Evolutionary conservation across 2,797 vertebrate species (phyloP), one percentile per base, ranked within the genome.

Genomic region (Anguilla anguilla): DNA sequence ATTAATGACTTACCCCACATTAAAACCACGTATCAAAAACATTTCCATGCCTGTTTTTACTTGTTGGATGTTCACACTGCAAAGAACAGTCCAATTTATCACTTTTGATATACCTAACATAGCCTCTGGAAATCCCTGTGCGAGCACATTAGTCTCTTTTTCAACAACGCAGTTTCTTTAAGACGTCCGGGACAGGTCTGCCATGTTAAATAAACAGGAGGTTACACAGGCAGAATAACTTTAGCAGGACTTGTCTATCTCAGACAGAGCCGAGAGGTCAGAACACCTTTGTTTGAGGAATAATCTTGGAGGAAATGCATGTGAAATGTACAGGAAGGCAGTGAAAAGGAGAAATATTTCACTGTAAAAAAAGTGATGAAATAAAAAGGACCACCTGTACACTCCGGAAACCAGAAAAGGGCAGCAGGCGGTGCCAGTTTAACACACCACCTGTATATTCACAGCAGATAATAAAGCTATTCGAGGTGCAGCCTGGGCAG

Each of bases 11-110:
- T 82, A 51, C 79, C 43, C 46, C 43, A 82, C 17, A 82, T 49
- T 82, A n/a, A 82, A 82, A n/a, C 43, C 46, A 82, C 43, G n/a
- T 31, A 82, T 51, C 79, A 82, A 82, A 35, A 82, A 51, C 43
- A 51, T 51, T 82, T 82, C 79, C 25, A 82, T 49, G 19, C 79
- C 22, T 82, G 43, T 51, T 82, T 51, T 82, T 82, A 82, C 46
- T 82, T 82, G 79, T 82, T 82, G 79, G 28, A 51, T n/a, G 9
- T 51, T 82, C 22, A 49, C 77, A 81, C 43, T 25, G 22, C 43
- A 82, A 49, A 82, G 79, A 25, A 82, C 15, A 74, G 69, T 74
- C 69, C 31, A 77, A 77, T 77, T 77, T 77, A 77, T 77, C 3
- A 77, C 1, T 39, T 77, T 77, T 17, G 19, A n/a, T 74, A 35